Percentiles rank a stretch among this genome's conserved stretches.
These are phyloP conservation scores for Eilema caniola DNA, from an alignment of 2,888 invertebrate genomes.

Conservation along the genomic window DNA sequence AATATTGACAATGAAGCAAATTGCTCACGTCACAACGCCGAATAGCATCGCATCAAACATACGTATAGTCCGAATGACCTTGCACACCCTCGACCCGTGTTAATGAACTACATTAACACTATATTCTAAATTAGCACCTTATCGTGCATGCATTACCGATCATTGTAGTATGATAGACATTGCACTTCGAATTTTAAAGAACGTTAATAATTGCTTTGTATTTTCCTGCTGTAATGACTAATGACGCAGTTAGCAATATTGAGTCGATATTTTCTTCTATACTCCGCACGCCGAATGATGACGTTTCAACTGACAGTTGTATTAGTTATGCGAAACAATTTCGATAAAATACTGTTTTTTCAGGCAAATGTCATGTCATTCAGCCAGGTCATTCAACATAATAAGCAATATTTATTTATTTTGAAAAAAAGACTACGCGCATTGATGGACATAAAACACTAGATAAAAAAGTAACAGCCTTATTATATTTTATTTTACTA, in stretches of 20 bases:
- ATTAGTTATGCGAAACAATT: too few species aligned
- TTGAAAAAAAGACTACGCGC: too few species aligned
- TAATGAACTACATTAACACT: slow-evolving; percentile 64
- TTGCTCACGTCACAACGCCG: slow-evolving; percentile 39
- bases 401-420: too few species aligned
- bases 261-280: not conserved
- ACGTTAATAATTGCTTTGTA: slow-evolving; percentile 28
- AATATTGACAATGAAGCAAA: slow-evolving; percentile 42
- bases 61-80: slow-evolving; percentile 54
- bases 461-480: too few species aligned
- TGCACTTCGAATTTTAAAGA: slow-evolving; percentile 33
- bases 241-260: slow-evolving; percentile 2
- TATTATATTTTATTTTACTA: too few species aligned
- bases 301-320: too few species aligned
- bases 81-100: slow-evolving; percentile 58
- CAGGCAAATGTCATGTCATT: too few species aligned
- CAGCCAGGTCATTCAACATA: too few species aligned
- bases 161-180: slow-evolving; percentile 31
- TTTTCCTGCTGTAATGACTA: slow-evolving; percentile 19
- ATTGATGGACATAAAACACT: too few species aligned
- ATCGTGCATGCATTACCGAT: slow-evolving; percentile 51
- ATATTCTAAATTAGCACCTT: slow-evolving; percentile 67
- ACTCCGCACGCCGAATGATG: too few species aligned
- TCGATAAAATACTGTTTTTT: too few species aligned
- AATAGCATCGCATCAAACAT: slow-evolving; percentile 29